phyloP scores from a whole-genome alignment of 2,888 invertebrate species.

The Exephanes ischioxanthus region DNA sequence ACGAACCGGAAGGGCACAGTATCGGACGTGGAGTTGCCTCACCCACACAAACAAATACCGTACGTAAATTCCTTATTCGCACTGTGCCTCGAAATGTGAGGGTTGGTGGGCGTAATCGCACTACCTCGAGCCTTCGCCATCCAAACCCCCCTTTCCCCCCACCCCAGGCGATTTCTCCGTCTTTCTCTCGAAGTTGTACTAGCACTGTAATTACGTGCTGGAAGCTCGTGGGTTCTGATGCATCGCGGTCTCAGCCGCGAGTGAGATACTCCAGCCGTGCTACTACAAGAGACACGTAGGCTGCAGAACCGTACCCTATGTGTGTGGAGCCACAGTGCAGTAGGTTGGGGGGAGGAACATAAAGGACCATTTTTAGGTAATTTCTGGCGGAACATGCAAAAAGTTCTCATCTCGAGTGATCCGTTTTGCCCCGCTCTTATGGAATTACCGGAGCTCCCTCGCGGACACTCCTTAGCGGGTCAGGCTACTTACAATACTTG shows the following conservation, averaged over 20 bases:
- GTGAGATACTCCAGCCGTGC: conserved; percentile 37
- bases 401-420: background rate
- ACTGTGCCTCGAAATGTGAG: conserved; percentile 26
- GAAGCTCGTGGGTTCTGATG: conserved; percentile 45
- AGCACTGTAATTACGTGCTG: conserved; percentile 51
- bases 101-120: conserved; percentile 62
- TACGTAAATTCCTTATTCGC: conserved; percentile 44
- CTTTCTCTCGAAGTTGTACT: conserved; percentile 48
- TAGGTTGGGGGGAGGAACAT: too few species aligned
- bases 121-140: conserved; percentile 33
- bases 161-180: conserved; percentile 9
- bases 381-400: too few species aligned
- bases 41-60: conserved; percentile 17
- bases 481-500: conserved; percentile 16
- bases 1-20: conserved; percentile 27
- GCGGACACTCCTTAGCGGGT: conserved; percentile 40
- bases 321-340: background rate
- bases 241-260: conserved; percentile 33
- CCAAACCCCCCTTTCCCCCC: background rate
- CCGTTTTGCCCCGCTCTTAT: background rate
- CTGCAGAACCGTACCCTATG: background rate
- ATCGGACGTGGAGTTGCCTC: background rate
- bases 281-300: conserved; percentile 9
- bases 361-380: too few species aligned
- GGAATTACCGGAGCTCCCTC: conserved; percentile 18